Evolutionary conservation across 1,140 invertebrate species (phyloP).

Genomic region (Acyrthosiphon pisum): DNA sequence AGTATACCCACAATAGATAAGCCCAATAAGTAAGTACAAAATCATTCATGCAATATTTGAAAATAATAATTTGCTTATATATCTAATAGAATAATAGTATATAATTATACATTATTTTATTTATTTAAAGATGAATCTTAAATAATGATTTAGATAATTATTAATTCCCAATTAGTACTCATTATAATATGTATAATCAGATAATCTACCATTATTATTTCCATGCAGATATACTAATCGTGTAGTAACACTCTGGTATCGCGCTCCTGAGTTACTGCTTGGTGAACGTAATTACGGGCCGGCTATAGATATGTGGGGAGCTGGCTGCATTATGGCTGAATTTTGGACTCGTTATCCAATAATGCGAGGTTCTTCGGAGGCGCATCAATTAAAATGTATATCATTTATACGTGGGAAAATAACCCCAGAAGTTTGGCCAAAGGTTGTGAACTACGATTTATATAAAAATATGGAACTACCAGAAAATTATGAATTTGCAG

Average conservation of each 20-base stretch:
- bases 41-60: not conserved
- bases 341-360: conserved; percentile 93
- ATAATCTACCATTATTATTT: no score
- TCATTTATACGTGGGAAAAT: conserved; percentile 96
- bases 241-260: conserved; percentile 98
- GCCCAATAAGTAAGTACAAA: conserved; percentile 71
- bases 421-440: conserved; percentile 92
- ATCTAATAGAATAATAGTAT: no score
- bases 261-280: conserved; percentile 86
- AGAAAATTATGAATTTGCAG: conserved; percentile 81
- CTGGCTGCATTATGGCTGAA: conserved; percentile 98
- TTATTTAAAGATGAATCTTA: no score
- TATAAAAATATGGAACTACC: conserved; percentile 89
- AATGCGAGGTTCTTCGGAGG: conserved; percentile 89
- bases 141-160: no score
- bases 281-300: conserved; percentile 96
- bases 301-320: conserved; percentile 97
- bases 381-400: conserved; percentile 93
- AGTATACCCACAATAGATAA: conserved; percentile 84
- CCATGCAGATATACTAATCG: conserved; percentile 87
- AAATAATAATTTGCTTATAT: no score
- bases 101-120: no score
- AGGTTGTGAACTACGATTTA: conserved; percentile 89
- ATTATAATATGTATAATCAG: no score
- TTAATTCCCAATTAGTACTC: no score